Base-by-base conservation (phyloP, 2,888 invertebrate species). In the Agelastica alni region DNA sequence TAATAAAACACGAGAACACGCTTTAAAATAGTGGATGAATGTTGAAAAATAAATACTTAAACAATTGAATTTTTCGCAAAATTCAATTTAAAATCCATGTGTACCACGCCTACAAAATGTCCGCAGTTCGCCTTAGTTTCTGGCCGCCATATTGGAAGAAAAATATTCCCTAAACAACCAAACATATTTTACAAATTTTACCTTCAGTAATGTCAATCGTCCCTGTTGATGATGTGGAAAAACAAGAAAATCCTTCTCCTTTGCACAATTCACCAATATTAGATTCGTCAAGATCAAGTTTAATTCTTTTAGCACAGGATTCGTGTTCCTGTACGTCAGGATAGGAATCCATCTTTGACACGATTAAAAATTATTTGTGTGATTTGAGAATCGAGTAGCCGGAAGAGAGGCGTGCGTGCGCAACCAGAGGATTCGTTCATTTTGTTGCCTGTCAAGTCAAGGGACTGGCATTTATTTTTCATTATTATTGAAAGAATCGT, bases 261-360 rank as follows among this genome's bases (percentile, higher is more conserved):
- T 69, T 63, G 69, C 76, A 74, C 75, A 73, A 69, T 70, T 71
- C 74, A 72, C 74, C 70, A 56, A 62, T 63, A 70, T 70, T 70
- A 58, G 71, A 63, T 59, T 66, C 73, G 63, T 65, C 64, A 59
- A 68, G 43, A 67, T 76, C 76, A 56, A 75, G 70, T 75, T 76
- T 77, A 55, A 73, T 69, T 61, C 77, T 68, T 71, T 77, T 77
- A 64, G 74, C 74, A 68, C 71, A 61, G 66, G 75, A 76, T 75
- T 73, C 76, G 71, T 75, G 74, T 74, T 75, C 75, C 66, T 69
- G 68, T 66, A 73, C 74, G 70, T 75, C 75, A 70, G 72, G 71
- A 71, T 71, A 70, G 73, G 77, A 73, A 72, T 77, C 77, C 77
- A 77, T 77, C 69, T 77, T 77, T 74, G 75, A 77, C 77, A 77